Conservation (phyloP, 1,140 invertebrate species). For the Atopsyche davidsoni region DNA sequence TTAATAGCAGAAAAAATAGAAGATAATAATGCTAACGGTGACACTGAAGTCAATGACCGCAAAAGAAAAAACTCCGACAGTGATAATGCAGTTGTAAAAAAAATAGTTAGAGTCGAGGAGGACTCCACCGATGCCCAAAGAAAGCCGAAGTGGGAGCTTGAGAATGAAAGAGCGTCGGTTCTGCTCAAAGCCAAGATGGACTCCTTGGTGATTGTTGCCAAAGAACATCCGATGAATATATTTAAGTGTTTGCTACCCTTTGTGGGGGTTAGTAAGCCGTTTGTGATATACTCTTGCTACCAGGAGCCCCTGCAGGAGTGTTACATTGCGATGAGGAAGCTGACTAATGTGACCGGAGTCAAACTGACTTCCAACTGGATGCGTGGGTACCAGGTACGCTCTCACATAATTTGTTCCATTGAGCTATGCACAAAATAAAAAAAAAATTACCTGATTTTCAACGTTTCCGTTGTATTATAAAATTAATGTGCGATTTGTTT, state of each 20-base stretch:
- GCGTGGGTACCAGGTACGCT: constrained; percentile 83
- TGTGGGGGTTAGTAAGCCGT: constrained; percentile 69
- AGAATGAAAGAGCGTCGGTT: constrained; percentile 55
- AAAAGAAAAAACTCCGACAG: constrained; percentile 8
- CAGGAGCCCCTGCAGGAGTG: constrained; percentile 77
- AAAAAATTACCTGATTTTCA: too few relatives aligned
- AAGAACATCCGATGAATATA: constrained; percentile 79
- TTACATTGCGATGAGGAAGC: constrained; percentile 67
- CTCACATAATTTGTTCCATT: too few relatives aligned
- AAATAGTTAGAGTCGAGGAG: constrained; percentile 11
- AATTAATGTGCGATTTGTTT: constrained; percentile 27
- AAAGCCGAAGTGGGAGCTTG: constrained; percentile 55
- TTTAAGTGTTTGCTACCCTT: constrained; percentile 67
- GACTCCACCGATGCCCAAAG: neutral
- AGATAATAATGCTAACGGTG: constrained; percentile 31
- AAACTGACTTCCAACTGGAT: constrained; percentile 81
- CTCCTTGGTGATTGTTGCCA: constrained; percentile 71
- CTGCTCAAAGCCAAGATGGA: constrained; percentile 62
- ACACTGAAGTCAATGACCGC: constrained; percentile 19
- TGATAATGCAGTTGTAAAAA: constrained; percentile 9
- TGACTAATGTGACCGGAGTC: constrained; percentile 63
- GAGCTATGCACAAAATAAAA: too few relatives aligned
- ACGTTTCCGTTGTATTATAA: too few relatives aligned
- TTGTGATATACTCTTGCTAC: constrained; percentile 76
- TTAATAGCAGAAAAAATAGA: constrained; percentile 20